Percentiles rank a stretch among this genome's conserved stretches.
Conservation (phyloP, 2,888 invertebrate species). For the Suillia variegata region DNA sequence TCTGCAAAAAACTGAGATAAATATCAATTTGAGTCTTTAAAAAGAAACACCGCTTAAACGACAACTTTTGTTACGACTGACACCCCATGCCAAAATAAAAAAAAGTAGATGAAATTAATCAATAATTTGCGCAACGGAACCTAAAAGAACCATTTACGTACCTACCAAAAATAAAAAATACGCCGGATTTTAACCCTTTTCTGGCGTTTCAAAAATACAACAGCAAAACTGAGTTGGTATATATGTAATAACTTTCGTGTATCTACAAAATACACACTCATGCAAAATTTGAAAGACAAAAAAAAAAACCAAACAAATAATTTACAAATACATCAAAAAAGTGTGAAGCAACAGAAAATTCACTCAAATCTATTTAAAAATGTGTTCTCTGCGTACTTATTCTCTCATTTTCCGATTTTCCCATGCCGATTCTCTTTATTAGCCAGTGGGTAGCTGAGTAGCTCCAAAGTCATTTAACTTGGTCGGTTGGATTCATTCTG, state of each 20-base stretch:
- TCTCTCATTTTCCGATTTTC: neutral
- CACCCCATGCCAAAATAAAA: too few relatives aligned
- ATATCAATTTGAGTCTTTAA: too few relatives aligned
- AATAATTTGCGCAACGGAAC: slow-evolving; percentile 25
- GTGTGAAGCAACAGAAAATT: neutral
- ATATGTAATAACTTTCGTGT: neutral
- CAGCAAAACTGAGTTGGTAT: neutral
- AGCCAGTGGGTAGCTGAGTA: neutral
- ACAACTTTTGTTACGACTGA: too few relatives aligned
- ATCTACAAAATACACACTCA: neutral
- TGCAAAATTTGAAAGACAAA: too few relatives aligned
- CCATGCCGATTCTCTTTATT: too few relatives aligned
- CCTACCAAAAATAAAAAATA: neutral
- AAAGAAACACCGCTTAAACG: too few relatives aligned
- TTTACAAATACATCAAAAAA: slow-evolving; percentile 5
- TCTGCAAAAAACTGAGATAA: too few relatives aligned
- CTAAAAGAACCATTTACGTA: slow-evolving; percentile 7
- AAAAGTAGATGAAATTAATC: slow-evolving; percentile 22
- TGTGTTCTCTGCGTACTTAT: neutral
- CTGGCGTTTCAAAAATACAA: neutral
- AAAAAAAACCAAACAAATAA: too few relatives aligned
- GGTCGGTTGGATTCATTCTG: too few relatives aligned
- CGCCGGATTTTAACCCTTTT: slow-evolving; percentile 26
- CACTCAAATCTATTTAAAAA: neutral
- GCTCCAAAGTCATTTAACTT: neutral